Base-by-base conservation (phyloP, 2,797 vertebrate genomes). In the Pseudomugil gertrudae region DNA sequence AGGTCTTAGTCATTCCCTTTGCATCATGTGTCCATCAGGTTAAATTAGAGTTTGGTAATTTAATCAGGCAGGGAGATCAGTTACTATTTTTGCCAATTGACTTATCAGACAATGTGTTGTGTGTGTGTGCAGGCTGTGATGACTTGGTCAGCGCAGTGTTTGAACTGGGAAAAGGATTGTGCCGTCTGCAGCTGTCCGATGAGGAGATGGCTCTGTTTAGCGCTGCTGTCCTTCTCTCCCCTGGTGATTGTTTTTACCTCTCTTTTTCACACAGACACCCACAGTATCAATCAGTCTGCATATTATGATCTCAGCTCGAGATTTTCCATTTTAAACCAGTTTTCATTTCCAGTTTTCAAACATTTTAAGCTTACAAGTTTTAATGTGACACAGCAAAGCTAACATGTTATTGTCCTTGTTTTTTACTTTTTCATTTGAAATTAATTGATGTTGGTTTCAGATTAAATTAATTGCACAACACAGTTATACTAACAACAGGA, bases 191-290 rank as follows among this genome's bases (percentile, higher is more conserved):
- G 88, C 92, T 98, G 63, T 95, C 94, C 0, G 96, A 98, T 0
- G 95, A 97, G 80, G 96, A 97, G 89, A 95, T 96, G 66, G 96
- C 96, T 51, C 89, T 98, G 51, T 97, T 97, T 80, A 96, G 95
- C 0, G 95, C 95, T 0, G 91, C 94, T 0, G 94, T 96, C 58
- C 93, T 98, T 35, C 86, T 98, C 47, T 96, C 96, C 1, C 95
- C 96, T 2, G 96, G 96, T 97, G 62, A 87, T 67, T 80, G 60
- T 86, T 54, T 57, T 52, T 65, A 24, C 57, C 24, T 52, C 35
- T 30, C 19, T 21, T 21, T 36, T 58, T 33, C 52, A 61, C 36
- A 61, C 5, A 63, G 23, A 40, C 10, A 48, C 15, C n/a, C 36
- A 58, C 4, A 36, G 11, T 19, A 57, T 54, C n/a, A 58, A 66